These are phyloP conservation scores for Molothrus ater DNA, from an alignment of 2,797 vertebrate species.

Conservation along the genomic window DNA sequence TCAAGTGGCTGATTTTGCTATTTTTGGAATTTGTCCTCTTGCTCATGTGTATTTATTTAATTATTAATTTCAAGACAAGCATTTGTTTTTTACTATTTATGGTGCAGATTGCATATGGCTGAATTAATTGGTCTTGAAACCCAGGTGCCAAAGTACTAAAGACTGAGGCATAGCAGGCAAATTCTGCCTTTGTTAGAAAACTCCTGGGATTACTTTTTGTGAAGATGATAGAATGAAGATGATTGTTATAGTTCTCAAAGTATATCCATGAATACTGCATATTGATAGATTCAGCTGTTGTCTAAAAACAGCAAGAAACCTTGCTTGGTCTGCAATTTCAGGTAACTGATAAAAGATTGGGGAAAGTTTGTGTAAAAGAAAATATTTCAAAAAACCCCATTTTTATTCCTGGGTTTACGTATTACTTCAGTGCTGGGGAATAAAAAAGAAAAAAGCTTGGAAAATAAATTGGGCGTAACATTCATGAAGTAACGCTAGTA, in stretches of 20 bases:
- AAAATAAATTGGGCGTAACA: neutral
- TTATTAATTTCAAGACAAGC: neutral
- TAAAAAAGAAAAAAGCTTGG: neutral
- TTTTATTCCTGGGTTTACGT: neutral
- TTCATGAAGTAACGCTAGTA: neutral
- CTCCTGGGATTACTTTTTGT: neutral
- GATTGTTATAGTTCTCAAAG: neutral
- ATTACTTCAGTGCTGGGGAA: neutral
- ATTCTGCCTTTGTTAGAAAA: neutral
- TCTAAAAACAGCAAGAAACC: neutral
- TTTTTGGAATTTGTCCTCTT: constrained; percentile 17
- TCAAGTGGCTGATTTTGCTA: neutral
- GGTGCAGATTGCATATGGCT: neutral
- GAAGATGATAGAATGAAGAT: neutral
- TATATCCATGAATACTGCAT: neutral
- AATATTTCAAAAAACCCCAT: neutral
- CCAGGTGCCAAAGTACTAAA: neutral
- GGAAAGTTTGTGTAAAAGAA: neutral
- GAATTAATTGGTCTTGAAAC: neutral
- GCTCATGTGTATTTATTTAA: neutral
- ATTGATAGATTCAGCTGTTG: neutral
- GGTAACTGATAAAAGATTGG: neutral
- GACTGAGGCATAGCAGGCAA: neutral
- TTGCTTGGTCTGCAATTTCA: neutral
- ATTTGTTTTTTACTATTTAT: neutral